phyloP scores from a whole-genome alignment of 2,888 invertebrate genomes.

The Amiota communis region DNA sequence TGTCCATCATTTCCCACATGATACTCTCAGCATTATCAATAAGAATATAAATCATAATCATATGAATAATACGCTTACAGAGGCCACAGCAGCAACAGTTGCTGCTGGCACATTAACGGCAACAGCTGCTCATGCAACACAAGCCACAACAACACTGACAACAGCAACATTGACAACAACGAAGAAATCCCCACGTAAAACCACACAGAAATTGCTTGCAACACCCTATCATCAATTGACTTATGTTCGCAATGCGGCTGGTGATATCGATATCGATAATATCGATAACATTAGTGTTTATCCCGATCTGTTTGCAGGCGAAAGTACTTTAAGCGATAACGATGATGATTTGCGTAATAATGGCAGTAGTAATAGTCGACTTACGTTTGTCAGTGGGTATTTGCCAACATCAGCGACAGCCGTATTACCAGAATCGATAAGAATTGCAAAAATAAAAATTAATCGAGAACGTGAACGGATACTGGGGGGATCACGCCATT shows the following conservation, averaged over 20 bases:
- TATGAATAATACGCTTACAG: slow-evolving; percentile 55
- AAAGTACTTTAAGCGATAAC: slow-evolving; percentile 38
- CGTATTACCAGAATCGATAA: slow-evolving; percentile 67
- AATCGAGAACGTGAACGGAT: slow-evolving; percentile 65
- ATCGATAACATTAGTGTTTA: slow-evolving; percentile 69
- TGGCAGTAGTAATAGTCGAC: slow-evolving; percentile 46
- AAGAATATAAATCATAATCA: slow-evolving; percentile 54
- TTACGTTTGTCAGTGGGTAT: slow-evolving; percentile 65
- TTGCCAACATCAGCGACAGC: slow-evolving; percentile 67
- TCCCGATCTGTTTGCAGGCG: slow-evolving; percentile 61
- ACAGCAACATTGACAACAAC: slow-evolving; percentile 49
- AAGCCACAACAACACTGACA: slow-evolving; percentile 38
- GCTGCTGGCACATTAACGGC: slow-evolving; percentile 30
- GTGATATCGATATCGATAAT: slow-evolving; percentile 68
- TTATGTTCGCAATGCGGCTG: slow-evolving; percentile 65
- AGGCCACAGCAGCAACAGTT: slow-evolving; percentile 40
- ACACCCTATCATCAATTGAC: slow-evolving; percentile 67
- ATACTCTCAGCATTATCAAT: slow-evolving; percentile 50
- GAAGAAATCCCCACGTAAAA: slow-evolving; percentile 60
- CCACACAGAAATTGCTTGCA: slow-evolving; percentile 62
- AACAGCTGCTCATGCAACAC: slow-evolving; percentile 31
- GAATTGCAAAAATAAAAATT: slow-evolving; percentile 68
- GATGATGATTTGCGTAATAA: slow-evolving; percentile 19
- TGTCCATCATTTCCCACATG: slow-evolving; percentile 24
- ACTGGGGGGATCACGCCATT: slow-evolving; percentile 52